Base-by-base conservation (phyloP, 2,113 vertebrate species). In the Oostethus manadensis region DNA sequence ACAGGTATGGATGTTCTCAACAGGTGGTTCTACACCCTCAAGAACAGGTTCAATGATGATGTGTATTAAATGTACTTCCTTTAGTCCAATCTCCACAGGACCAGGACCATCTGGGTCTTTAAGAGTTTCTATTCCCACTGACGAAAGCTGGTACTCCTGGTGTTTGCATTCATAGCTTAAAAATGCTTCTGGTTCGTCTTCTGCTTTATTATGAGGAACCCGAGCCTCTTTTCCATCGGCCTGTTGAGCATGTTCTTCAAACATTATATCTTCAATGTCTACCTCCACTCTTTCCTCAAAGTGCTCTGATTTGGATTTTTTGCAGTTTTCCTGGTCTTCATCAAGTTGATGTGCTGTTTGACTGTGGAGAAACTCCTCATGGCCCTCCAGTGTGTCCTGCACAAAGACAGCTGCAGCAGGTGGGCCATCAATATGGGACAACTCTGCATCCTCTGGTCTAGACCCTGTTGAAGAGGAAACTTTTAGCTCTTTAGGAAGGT, bases 21-120 rank as follows among this genome's bases (percentile, higher is more conserved):
- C 3, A 48, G 46, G 18, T 10, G 18, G 46, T 48, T 89, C 85
- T 14, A 78, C 40, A 5, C 95, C 92, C 71, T 97, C 93, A 73
- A 97, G 85, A 83, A 96, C 94, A 1, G 94, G 94, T 51, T 97
- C 86, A 51, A 96, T 94, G 46, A 83, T 76, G 0, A 82, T 77
- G 18, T 4, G 16, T 17, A 85, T 81, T 40, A 81, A 64, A 46
- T 87, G 75, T 16, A 5, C 18, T 6, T 85, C 75, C 15, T 56
- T 33, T 16, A 76, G 68, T 50, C 88, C 83, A 18, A 79, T 76
- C 22, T 87, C 65, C 38, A 55, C 0, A 0, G 66, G 47, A 11
- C 68, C 71, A 13, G 75, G 77, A 10, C 53, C 35, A 51, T 46
- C 42, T 42, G 47, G 18, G 46, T 48, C 8, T 11, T 40, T 40